Evolutionary conservation across 1,140 invertebrate species (phyloP), one percentile per base, ranked within the genome.

Genomic region (Achatina immaculata): DNA sequence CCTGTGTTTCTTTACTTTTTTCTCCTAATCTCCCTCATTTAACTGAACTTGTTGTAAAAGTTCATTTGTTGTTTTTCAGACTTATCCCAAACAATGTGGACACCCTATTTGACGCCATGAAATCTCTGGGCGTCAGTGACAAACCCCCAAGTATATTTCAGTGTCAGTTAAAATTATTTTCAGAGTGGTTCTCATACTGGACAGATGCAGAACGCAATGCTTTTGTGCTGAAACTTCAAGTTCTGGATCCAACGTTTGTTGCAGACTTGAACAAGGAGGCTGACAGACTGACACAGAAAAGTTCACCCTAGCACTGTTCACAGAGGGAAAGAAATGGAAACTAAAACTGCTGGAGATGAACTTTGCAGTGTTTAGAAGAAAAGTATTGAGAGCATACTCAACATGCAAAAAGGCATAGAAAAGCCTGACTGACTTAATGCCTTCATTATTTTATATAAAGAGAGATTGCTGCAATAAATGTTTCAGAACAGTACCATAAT

Each of bases 111-210:
- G 93, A 94, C 74, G 93, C 93, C 16, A 92, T 96, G 85, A 93
- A 94, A 48, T 92, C 91, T 82, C 89, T 95, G 28, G 93, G 92
- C 62, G 94, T 95, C 81, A 90, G 92, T 48, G 89, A 91, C 65
- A 95, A 94, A 86, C 96, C 95, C 48, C 95, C 96, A 84, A 96
- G 94, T 86, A 92, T 97, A 79, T 97, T 96, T 89, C 95, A 97
- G 89, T 97, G 96, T 88, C 93, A 96, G 74, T 94, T 97, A 86
- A 97, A 97, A 91, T 90, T 97, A 19, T 97, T 97, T 87, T 93
- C 94, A 86, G 95, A 96, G 91, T 97, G 96, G 96, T 95, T 94
- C 87, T 93, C 94, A 76, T 94, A 94, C 84, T 97, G 96, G 96
- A 93, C 93, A 62, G 93, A 94, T 66, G 94, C 94, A 80, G 95